Evolutionary conservation across 2,797 vertebrate genomes (phyloP).

Genomic region (Schizopygopsis malacanthus): DNA sequence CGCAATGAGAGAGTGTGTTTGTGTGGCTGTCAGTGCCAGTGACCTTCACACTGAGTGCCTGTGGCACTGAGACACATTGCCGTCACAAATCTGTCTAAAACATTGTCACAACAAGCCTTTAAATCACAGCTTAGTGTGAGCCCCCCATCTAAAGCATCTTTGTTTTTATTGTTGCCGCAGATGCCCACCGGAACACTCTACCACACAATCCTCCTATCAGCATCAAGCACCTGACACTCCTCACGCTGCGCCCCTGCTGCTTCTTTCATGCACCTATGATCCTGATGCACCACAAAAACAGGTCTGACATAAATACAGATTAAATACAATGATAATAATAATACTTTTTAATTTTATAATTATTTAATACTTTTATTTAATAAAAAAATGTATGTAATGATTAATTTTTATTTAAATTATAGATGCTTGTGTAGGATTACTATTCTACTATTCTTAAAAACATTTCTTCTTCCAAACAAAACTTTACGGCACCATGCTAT

Average conservation of each 20-base stretch:
- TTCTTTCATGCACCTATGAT: not conserved
- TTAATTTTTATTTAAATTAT: too few relatives aligned
- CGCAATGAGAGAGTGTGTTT: conserved; percentile 8
- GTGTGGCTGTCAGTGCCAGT: conserved; percentile 5
- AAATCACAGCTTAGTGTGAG: conserved; percentile 34
- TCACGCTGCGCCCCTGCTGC: not conserved
- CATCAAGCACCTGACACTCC: not conserved
- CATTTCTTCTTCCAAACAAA: not conserved
- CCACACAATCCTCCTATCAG: not conserved
- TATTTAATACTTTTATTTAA: not conserved
- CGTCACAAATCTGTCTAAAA: conserved; percentile 41
- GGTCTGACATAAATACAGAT: not conserved
- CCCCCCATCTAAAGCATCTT: conserved; percentile 17
- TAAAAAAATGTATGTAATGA: too few relatives aligned
- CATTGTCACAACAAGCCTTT: conserved; percentile 43
- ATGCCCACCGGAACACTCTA: not conserved
- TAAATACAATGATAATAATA: not conserved
- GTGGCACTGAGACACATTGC: conserved; percentile 30
- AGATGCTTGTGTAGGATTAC: too few relatives aligned
- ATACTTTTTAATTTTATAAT: not conserved
- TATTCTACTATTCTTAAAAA: not conserved
- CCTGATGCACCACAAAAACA: not conserved
- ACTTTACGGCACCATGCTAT: not conserved
- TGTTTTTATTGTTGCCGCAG: conserved; percentile 27
- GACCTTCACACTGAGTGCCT: conserved; percentile 46